Evolutionary conservation across 1,140 invertebrate genomes (phyloP), one percentile per base, ranked within the genome.

Genomic region (Leptoteleia sp.): DNA sequence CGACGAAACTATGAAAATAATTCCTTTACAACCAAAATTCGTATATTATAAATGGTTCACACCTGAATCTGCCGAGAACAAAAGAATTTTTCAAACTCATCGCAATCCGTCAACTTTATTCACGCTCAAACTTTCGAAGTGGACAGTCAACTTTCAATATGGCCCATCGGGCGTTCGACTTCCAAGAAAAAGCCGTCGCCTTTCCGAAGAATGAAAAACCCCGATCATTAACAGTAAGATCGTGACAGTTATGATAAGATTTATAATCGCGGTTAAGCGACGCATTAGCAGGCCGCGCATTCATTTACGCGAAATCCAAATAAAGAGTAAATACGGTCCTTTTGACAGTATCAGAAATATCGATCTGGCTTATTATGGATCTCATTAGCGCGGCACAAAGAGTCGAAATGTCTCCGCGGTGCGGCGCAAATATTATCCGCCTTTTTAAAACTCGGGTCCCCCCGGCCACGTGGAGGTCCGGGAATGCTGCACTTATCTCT

Each of bases 401-500:
- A 78, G 57, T 50, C 57, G 52, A 78, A 72, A 78, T 62, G 62
- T 71, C 47, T 54, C 40, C 47, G 67, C 57, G 42, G 43, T 27
- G 33, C 48, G 16, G 40, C 43, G 43, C 70, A 73, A 75, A 75
- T 79, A 79, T 79, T 70, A 70, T 73, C 25, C 70, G 31, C 48
- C n/a, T 79, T 79, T 79, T 79, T 64, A 68, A 73, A 59, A 57
- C 50, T 43, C 31, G 52, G 64, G n/a, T n/a, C n/a, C n/a, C n/a
- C 9, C 35, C 59, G 29, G 59, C 76, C 70, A 79, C 70, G 64
- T 70, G 76, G 76, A 79, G 76, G 70, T 79, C 68, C 68, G 76
- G 11, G 76, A 78, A 78, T 78, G 76, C 65, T 59, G 77, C 71
- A 79, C 65, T 79, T 76, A 75, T 79, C 71, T 76, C 65, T 42